phyloP scores from a whole-genome alignment of 2,888 invertebrate species.

The Endomychus coccineus region DNA sequence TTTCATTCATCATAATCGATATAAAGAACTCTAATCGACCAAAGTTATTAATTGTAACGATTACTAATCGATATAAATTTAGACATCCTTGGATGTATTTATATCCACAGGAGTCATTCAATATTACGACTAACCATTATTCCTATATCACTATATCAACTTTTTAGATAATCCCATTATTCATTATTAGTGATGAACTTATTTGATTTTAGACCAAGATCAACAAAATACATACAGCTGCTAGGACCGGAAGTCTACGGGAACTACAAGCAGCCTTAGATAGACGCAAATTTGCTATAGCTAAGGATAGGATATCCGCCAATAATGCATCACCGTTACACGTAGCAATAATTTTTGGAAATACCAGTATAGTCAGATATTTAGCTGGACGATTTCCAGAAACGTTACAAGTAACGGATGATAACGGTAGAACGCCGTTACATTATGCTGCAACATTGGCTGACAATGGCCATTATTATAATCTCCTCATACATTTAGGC shows the following conservation, averaged over 20 bases:
- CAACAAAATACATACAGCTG: constrained; percentile 77
- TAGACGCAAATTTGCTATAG: constrained; percentile 83
- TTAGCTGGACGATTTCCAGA: constrained; percentile 77
- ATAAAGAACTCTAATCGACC: too few species aligned
- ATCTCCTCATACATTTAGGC: constrained; percentile 76
- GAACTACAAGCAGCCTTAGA: constrained; percentile 81
- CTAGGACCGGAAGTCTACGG: constrained; percentile 74
- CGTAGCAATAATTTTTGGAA: constrained; percentile 77
- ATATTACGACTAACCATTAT: too few species aligned
- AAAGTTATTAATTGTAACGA: too few species aligned
- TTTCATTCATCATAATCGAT: too few species aligned
- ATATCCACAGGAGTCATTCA: too few species aligned
- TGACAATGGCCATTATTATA: constrained; percentile 83
- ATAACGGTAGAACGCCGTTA: constrained; percentile 75
- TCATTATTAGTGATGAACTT: too few species aligned
- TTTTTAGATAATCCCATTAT: too few species aligned
- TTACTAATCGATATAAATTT: too few species aligned
- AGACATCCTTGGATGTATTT: too few species aligned
- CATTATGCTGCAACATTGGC: constrained; percentile 81
- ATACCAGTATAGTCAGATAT: constrained; percentile 69
- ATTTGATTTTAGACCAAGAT: constrained; percentile 83
- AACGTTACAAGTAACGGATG: constrained; percentile 66
- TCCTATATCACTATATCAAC: too few species aligned
- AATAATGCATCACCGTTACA: constrained; percentile 82
- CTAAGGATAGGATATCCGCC: constrained; percentile 75